Percentiles rank a stretch among this genome's conserved stretches.
Conservation (phyloP, 37 sponge, comb jelly and placozoan genomes). For the Beroe forskalii region DNA sequence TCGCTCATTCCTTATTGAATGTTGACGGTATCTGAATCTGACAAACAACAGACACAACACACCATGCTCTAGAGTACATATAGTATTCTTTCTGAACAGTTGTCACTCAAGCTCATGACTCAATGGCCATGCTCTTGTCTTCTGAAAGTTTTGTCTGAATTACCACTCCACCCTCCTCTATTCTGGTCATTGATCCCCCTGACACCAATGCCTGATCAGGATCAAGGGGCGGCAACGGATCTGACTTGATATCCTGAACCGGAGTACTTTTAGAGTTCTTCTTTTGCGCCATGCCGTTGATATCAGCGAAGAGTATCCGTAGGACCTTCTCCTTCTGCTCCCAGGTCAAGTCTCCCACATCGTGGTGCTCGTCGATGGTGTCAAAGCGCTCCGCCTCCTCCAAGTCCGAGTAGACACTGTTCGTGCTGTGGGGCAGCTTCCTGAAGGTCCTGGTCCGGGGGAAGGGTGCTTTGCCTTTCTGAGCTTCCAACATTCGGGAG, state of each 20-base stretch:
- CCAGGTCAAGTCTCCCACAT: slow-evolving; percentile 90
- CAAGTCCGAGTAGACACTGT: slow-evolving; percentile 84
- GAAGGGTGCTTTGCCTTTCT: slow-evolving; percentile 72
- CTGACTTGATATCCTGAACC: neutral
- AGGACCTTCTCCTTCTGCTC: slow-evolving; percentile 91
- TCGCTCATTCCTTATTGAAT: neutral
- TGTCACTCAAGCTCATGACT: too few species aligned
- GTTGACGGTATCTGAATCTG: too few species aligned
- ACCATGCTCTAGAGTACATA: too few species aligned
- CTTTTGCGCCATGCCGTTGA: slow-evolving; percentile 68
- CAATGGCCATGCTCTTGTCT: slow-evolving; percentile 33
- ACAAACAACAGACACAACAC: too few species aligned
- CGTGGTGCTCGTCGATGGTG: slow-evolving; percentile 14
- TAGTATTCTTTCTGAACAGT: too few species aligned
- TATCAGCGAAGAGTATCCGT: slow-evolving; percentile 76
- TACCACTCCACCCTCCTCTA: neutral
- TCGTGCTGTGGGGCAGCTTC: slow-evolving; percentile 73
- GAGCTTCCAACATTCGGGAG: slow-evolving; percentile 71
- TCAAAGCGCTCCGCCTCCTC: slow-evolving; percentile 70
- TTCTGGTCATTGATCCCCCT: neutral
- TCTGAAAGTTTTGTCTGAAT: slow-evolving; percentile 36
- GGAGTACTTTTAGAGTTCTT: neutral
- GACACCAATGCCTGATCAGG: neutral
- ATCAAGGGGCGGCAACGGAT: slow-evolving; percentile 5
- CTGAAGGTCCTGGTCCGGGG: slow-evolving; percentile 82